Evolutionary conservation across 2,797 vertebrate species (phyloP).

Genomic region (Falco rusticolus): DNA sequence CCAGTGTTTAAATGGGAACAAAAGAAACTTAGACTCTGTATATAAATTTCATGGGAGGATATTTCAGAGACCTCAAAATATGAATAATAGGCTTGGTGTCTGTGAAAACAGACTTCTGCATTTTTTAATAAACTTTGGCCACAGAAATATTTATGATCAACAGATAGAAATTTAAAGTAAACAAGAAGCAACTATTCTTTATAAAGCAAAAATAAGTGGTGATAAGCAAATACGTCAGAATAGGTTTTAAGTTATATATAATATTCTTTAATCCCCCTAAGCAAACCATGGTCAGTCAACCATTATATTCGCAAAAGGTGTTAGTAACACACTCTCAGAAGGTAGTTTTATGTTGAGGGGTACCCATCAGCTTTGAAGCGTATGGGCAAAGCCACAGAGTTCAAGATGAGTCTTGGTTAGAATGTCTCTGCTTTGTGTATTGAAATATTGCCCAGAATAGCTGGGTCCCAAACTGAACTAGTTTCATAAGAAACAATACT

Average conservation of each 20-base stretch:
- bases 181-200: neutral
- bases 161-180: neutral
- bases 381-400: neutral
- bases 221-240: neutral
- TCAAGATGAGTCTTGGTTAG: neutral
- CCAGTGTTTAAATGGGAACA: conserved; percentile 4
- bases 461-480: neutral
- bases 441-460: neutral
- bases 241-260: neutral
- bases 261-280: neutral
- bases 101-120: neutral
- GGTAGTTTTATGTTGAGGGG: neutral
- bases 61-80: neutral
- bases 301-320: neutral
- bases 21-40: neutral
- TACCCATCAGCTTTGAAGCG: neutral
- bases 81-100: neutral
- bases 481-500: neutral
- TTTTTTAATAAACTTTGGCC: neutral
- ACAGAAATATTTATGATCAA: neutral
- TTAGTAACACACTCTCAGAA: neutral
- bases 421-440: neutral
- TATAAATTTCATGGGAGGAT: neutral
- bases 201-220: neutral
- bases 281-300: neutral